Conservation (phyloP, 2,888 invertebrate species). For the Megamerina dolium region DNA sequence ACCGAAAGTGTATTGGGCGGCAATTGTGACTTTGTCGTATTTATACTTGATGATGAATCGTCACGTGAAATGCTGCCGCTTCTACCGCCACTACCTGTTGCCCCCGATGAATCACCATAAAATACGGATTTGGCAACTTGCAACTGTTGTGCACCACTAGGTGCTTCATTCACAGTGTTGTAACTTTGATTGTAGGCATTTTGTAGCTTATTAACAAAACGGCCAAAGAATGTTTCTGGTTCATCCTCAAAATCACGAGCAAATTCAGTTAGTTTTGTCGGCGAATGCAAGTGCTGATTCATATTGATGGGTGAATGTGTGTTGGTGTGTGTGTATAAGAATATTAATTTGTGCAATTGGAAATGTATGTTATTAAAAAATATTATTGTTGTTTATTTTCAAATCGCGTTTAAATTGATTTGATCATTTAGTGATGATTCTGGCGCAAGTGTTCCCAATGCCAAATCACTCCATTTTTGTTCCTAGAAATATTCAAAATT, state of each 20-base stretch:
- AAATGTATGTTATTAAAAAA: slow-evolving; percentile 16
- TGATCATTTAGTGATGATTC: slow-evolving; percentile 46
- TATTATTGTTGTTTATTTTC: slow-evolving; percentile 25
- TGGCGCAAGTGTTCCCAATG: slow-evolving; percentile 50
- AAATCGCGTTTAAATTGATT: slow-evolving; percentile 43
- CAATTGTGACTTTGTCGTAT: slow-evolving; percentile 9
- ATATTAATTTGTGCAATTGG: slow-evolving; percentile 5
- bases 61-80: slow-evolving; percentile 6
- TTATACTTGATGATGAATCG: slow-evolving; percentile 19
- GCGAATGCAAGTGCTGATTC: slow-evolving; percentile 59
- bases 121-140: slow-evolving; percentile 37
- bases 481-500: slow-evolving; percentile 49
- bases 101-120: slow-evolving; percentile 27
- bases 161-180: slow-evolving; percentile 43
- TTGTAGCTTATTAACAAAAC: slow-evolving; percentile 49
- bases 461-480: slow-evolving; percentile 60
- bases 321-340: slow-evolving; percentile 3
- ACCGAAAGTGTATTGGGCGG: slow-evolving; percentile 5
- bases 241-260: slow-evolving; percentile 54
- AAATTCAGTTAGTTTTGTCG: slow-evolving; percentile 69
- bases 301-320: slow-evolving; percentile 34
- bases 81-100: neutral
- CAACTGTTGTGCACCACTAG: slow-evolving; percentile 2
- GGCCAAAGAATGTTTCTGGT: slow-evolving; percentile 45
- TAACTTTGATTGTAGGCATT: slow-evolving; percentile 49